Base-by-base conservation (phyloP, 2,113 vertebrate genomes). In the Eurystomus gularis region DNA sequence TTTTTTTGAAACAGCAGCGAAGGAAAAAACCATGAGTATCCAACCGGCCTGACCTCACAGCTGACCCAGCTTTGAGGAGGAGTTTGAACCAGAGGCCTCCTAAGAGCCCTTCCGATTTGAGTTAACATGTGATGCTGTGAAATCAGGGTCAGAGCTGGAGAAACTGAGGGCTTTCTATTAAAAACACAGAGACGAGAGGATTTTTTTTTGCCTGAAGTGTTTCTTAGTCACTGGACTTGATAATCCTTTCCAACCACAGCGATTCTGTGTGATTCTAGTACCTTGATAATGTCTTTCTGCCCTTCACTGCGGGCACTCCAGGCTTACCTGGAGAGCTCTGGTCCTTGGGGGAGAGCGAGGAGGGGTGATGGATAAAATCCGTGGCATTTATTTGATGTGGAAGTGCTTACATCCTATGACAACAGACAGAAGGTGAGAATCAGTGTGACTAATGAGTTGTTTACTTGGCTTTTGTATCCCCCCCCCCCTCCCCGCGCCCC, bases 371-470 rank as follows among this genome's bases (percentile, higher is more conserved):
- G 46, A 92, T 88, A 83, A 88, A 94, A 88, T 92, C 37, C 3
- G 3, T 86, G 82, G 68, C 60, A 40, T 96, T 90, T 93, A 61
- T 88, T 95, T 94, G 93, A 84, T 96, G 73, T 95, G 88, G 80
- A 96, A 94, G 62, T 93, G 69, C 51, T 88, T 81, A 78, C 72
- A 83, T 62, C 51, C 72, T 82, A 11, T 92, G 71, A 82, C 71
- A 93, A 78, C 40, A 55, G 88, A 55, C 15, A 75, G 79, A 75
- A 96, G 85, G 88, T 86, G 90, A 95, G 92, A 94, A 93, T 80
- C 75, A 44, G 62, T 68, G 82, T 95, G 93, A 93, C 82, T 95
- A 93, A 95, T 90, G 83, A 88, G 64, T 81, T 94, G 64, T 95
- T 96, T 96, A 83, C 90, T 92, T 73, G 72, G 82, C 92, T 94